Evolutionary conservation across 2,113 vertebrate genomes (phyloP), one percentile per base, ranked within the genome.

Genomic region (Dicerorhinus sumatrensis): DNA sequence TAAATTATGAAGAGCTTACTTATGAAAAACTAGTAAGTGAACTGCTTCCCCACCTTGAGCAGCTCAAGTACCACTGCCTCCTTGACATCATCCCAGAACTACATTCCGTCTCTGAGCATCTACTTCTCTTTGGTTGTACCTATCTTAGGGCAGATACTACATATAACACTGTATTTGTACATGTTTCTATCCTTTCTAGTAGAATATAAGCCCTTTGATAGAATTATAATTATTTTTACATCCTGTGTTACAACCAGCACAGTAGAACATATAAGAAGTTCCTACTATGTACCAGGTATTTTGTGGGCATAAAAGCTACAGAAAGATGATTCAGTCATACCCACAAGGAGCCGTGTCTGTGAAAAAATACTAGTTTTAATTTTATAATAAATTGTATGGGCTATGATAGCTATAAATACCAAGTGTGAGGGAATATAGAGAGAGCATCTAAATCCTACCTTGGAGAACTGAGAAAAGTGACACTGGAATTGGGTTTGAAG

Each of bases 191-290:
- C 17, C 10, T 97, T 91, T n/a, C 51, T 81, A 73, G 29, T 76
- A 93, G 18, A 72, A 27, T 84, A 63, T 70, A 84, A 80, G 4
- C 18, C 20, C 60, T 92, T 91, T 85, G 80, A 72, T 12, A 67
- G 36, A 89, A 88, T 73, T 94, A 27, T 62, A 89, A 89, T 76
- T 96, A 72, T 82, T 85, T 96, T 88, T 70, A 11, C 12, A 91
- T 90, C 48, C n/a, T 69, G 11, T 72, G 60, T 25, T 93, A 21
- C 20, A 89, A 85, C 20, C 7, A 65, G 29, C 60, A 93, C 46
- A 29, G 46, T 8, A 97, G 46, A 94, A 84, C 10, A 94, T 65
- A 20, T 76, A 62, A 87, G 5, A 62, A 87, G 5, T 48, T 72
- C 36, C 17, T 82, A 67, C 25, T 63, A 75, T 20, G 8, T 70